Base-by-base conservation (phyloP, 2,888 invertebrate species). In the Rotaria sp. region DNA sequence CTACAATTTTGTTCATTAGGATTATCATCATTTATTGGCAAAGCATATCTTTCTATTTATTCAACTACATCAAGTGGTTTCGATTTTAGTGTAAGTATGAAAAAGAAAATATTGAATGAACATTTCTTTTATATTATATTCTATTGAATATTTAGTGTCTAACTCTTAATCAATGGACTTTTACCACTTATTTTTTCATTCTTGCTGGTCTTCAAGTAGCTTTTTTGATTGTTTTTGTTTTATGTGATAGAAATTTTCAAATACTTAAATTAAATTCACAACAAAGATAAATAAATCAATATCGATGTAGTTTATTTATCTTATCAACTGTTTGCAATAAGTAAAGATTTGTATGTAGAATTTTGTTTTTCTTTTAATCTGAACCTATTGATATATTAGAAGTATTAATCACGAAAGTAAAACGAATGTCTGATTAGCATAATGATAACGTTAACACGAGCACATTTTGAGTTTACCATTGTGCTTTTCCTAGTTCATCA, bases 1-100 rank as follows among this genome's bases (percentile, higher is more conserved):
- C 88, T 92, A 57, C 92, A 91, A 88, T 92, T 91, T 88, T 90
- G 92, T 84, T 90, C 91, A 88, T 91, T 91, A 38, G 92, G 92
- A 8, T 87, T 92, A 8, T 92, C 92, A 26, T 91, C 92, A 87
- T 89, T 92, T 57, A 88, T 92, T 5, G 92, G 92, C 3, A 90
- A 90, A 26, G 80, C 18, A 26, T 80, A 80, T 45, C 4, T 18
- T 67, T 18, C 35, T 15, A 18, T 67, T 1, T 67, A 35, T 67
- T 67, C 35, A 35, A 67, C 35, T 1, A 35, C 35, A 2, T 30
- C 67, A 7, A 35, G 21, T 35, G 15, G 4, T 13, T 10, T 45
- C 1, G n/a, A 80, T n/a, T 80, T 80, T 24, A 45, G 41, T 80
- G 45, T 80, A 45, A 41, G 80, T 45, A 45, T 0, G 13, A 24